Conservation (phyloP, 2,888 invertebrate species). For the Oxycera nigricornis region DNA sequence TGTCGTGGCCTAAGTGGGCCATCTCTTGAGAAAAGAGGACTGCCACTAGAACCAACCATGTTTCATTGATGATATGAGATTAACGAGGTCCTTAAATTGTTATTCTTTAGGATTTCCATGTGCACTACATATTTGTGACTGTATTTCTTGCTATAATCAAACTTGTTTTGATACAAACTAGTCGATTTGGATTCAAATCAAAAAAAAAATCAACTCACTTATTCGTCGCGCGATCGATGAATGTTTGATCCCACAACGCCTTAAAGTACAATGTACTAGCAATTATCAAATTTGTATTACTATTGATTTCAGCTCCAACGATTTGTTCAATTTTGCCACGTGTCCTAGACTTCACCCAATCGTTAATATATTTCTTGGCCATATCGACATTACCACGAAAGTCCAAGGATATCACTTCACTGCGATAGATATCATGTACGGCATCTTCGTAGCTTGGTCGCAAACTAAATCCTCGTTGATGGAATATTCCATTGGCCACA, state of each 20-base stretch:
- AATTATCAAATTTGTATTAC: conserved; percentile 66
- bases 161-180: too few species aligned
- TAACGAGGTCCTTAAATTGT: too few species aligned
- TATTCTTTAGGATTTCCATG: too few species aligned
- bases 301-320: conserved; percentile 62
- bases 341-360: conserved; percentile 68
- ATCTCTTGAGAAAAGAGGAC: too few species aligned
- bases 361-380: conserved; percentile 65
- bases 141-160: too few species aligned
- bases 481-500: conserved; percentile 65
- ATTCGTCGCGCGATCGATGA: conserved; percentile 64
- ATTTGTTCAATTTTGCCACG: conserved; percentile 67
- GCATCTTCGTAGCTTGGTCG: conserved; percentile 61
- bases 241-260: conserved; percentile 69
- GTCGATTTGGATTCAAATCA: background rate
- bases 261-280: conserved; percentile 72
- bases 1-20: too few species aligned
- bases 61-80: too few species aligned
- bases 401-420: conserved; percentile 65
- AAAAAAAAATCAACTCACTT: too few species aligned
- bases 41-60: too few species aligned
- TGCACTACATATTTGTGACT: too few species aligned
- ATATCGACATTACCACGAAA: conserved; percentile 59
- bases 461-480: conserved; percentile 65
- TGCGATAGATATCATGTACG: conserved; percentile 63